These are phyloP conservation scores for Sebastes kiyomatsui DNA, from an alignment of 2,797 vertebrate species.

Conservation along the genomic window DNA sequence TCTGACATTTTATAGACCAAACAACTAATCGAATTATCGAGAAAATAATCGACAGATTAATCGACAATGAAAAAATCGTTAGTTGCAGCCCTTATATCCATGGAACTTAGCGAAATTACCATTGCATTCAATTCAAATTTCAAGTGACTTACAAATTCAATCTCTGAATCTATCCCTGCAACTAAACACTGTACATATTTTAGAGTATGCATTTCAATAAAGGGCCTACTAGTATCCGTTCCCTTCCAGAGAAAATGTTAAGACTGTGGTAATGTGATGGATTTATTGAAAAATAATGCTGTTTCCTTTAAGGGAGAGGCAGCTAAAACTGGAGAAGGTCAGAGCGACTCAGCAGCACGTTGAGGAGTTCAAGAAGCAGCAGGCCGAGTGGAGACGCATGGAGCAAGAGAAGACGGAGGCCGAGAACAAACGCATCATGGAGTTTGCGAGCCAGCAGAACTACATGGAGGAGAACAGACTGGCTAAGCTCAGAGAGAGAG, in stretches of 20 bases:
- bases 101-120: neutral
- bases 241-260: neutral
- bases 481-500: conserved; percentile 81
- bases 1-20: too few relatives aligned
- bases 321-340: conserved; percentile 89
- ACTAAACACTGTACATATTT: neutral
- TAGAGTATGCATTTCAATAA: neutral
- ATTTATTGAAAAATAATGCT: neutral
- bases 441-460: conserved; percentile 84
- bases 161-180: neutral
- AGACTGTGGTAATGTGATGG: neutral
- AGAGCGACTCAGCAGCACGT: conserved; percentile 85
- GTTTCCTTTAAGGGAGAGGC: conserved; percentile 83
- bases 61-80: too few relatives aligned
- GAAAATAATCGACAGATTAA: too few relatives aligned
- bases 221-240: neutral
- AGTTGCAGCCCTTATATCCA: neutral
- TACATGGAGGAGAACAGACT: conserved; percentile 83
- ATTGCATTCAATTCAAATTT: neutral
- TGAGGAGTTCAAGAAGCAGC: conserved; percentile 90
- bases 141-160: neutral
- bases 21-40: too few relatives aligned
- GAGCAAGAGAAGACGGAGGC: conserved; percentile 90
- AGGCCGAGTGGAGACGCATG: conserved; percentile 86
- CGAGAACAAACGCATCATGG: conserved; percentile 90